Evolutionary conservation across 2,113 vertebrate genomes (phyloP).

Genomic region (Muntiacus muntjak): DNA sequence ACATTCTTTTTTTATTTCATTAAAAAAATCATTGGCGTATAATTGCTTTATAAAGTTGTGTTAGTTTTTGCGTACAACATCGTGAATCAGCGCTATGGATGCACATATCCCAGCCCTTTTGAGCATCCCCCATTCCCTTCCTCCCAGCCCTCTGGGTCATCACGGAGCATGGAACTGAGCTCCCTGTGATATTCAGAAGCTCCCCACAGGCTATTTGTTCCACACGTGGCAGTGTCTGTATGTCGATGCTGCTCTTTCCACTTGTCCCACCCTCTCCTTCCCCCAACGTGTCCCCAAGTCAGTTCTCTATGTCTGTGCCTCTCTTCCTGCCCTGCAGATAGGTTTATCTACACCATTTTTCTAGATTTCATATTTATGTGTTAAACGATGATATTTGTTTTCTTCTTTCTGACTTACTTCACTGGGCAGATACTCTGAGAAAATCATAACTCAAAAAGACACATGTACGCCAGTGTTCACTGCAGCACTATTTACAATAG

Average conservation of each 20-base stretch:
- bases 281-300: background rate
- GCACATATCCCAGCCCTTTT: background rate
- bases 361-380: background rate
- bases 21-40: background rate
- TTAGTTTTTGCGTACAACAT: background rate
- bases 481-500: no score
- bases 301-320: background rate
- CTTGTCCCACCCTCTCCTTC: background rate
- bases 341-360: background rate
- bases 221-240: background rate
- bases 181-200: background rate
- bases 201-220: background rate
- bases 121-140: background rate
- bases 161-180: background rate
- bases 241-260: background rate
- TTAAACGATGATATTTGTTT: background rate
- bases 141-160: background rate
- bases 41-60: background rate
- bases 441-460: background rate
- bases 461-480: background rate
- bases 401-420: background rate
- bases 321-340: background rate
- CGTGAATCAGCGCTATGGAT: background rate
- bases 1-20: background rate
- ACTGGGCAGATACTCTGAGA: background rate